phyloP scores from a whole-genome alignment of 2,888 invertebrate genomes.

The Galeruca laticollis region DNA sequence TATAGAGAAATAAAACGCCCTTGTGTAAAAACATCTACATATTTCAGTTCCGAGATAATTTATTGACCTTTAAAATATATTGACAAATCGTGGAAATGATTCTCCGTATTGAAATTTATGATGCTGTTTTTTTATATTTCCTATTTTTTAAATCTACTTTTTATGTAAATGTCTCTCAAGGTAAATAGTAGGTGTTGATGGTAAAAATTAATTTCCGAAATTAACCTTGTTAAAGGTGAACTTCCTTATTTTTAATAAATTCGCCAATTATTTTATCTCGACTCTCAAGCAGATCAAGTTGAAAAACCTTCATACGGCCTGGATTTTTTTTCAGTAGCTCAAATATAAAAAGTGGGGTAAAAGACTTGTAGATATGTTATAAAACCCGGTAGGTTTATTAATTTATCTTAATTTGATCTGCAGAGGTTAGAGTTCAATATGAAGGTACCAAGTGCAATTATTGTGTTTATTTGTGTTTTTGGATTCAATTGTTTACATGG shows the following conservation, averaged over 20 bases:
- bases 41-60: too few relatives aligned
- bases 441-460: background rate
- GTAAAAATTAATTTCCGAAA: slow-evolving; percentile 1
- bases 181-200: background rate
- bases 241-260: background rate
- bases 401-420: background rate
- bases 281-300: background rate
- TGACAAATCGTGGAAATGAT: too few relatives aligned
- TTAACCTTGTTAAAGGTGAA: slow-evolving; percentile 3
- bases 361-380: background rate
- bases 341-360: background rate
- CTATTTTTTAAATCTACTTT: background rate
- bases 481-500: background rate
- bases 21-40: too few relatives aligned
- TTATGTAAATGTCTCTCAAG: slow-evolving; percentile 4
- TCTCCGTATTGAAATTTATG: too few relatives aligned
- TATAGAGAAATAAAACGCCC: too few relatives aligned
- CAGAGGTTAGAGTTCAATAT: background rate
- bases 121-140: too few relatives aligned
- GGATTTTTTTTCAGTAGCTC: background rate
- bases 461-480: background rate
- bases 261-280: background rate
- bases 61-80: too few relatives aligned
- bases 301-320: background rate
- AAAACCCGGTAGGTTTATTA: background rate